Base-by-base conservation (phyloP, 1,140 invertebrate genomes). In the Ladona fulva region DNA sequence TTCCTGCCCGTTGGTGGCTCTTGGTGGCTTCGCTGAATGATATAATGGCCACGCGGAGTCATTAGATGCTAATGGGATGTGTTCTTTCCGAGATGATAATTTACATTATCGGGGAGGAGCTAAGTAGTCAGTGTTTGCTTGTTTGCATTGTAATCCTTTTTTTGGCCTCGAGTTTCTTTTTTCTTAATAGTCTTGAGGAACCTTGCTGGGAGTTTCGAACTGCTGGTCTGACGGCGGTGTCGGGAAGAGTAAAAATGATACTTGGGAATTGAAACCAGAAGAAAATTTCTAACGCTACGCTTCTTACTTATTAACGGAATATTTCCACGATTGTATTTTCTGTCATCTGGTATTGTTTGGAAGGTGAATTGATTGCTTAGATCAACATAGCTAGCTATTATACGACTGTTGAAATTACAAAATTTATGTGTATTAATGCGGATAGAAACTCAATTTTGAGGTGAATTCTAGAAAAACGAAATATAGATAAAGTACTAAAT, bases 71-170 rank as follows among this genome's bases (percentile, higher is more conserved):
- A 66, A 66, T 66, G 52, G 12, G 16, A 19, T 66, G 52, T 66
- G 52, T 66, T 66, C 44, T 16, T 66, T 66, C n/a, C n/a, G 52
- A 66, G n/a, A 66, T 66, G 52, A 66, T 66, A 66, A 66, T 66
- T 66, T 66, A 66, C 52, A 66, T 66, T 66, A 66, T 12, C 14
- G 52, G 52, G 52, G n/a, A 22, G 52, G 52, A 22, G n/a, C 12
- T 16, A 66, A 66, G n/a, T 19, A 22, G n/a, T 19, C n/a, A 16
- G n/a, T 66, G 52, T 66, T 22, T 52, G 44, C 44, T 52, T 52
- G 44, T 52, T 52, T 66, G 52, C n/a, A 66, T 66, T 66, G 52
- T 66, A 37, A 6, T 16, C 52, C 52, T 66, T 66, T 66, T 66
- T 66, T 16, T 66, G 52, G 29, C 29, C 8, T 37, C 29, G 29